phyloP scores from a whole-genome alignment of 92 coral and sea anemone species.

The Porites evermanni region DNA sequence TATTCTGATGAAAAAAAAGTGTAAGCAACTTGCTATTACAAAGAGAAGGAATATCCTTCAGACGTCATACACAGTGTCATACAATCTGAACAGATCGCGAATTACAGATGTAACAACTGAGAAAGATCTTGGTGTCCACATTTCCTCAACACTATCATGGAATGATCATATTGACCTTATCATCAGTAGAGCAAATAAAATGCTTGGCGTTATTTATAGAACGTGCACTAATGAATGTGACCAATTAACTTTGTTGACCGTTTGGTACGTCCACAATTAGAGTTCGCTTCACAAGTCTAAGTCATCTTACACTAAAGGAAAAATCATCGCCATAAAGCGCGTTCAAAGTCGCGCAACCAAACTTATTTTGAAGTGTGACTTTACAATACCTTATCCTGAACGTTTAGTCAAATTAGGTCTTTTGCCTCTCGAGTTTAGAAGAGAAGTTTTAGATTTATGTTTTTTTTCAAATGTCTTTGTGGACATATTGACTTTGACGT shows the following conservation, averaged over 20 bases:
- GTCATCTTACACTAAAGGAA: slow-evolving; percentile 26
- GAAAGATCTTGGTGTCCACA: slow-evolving; percentile 42
- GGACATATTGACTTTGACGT: too few species aligned
- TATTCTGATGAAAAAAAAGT: slow-evolving; percentile 11
- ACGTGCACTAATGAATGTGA: slow-evolving; percentile 51
- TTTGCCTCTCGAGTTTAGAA: too few species aligned
- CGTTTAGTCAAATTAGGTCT: too few species aligned
- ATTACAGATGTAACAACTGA: slow-evolving; percentile 15
- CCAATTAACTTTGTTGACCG: slow-evolving; percentile 23
- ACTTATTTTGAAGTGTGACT: too few species aligned
- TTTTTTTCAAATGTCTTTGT: too few species aligned
- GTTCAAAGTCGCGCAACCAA: too few species aligned
- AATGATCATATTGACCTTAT: slow-evolving; percentile 42
- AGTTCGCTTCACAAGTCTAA: slow-evolving; percentile 39
- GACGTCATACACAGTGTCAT: not conserved
- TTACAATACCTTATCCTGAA: too few species aligned
- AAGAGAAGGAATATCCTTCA: slow-evolving; percentile 26
- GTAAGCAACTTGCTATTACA: slow-evolving; percentile 28
- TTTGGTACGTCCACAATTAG: slow-evolving; percentile 18
- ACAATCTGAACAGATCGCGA: slow-evolving; percentile 1
- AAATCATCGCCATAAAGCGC: slow-evolving; percentile 32
- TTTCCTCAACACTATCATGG: slow-evolving; percentile 32
- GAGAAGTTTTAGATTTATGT: too few species aligned
- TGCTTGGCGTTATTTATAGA: slow-evolving; percentile 43
- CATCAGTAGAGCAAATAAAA: slow-evolving; percentile 37